These are phyloP conservation scores for Chloebia gouldiae DNA, from an alignment of 2,113 vertebrate species.

Conservation along the genomic window DNA sequence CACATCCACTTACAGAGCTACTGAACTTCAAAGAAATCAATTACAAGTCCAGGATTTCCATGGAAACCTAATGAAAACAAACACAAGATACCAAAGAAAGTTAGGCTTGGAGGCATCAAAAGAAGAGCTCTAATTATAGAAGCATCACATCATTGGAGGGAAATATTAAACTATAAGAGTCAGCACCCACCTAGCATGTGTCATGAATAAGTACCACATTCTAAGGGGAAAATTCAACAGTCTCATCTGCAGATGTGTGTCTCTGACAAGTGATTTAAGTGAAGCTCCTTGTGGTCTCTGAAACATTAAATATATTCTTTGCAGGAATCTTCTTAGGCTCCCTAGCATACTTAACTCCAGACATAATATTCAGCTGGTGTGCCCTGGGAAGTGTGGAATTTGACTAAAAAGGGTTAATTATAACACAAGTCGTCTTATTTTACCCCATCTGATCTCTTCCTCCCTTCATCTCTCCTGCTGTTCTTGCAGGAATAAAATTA, in stretches of 20 bases:
- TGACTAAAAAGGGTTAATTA: not conserved
- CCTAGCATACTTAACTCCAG: not conserved
- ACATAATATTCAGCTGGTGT: not conserved
- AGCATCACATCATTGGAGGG: not conserved
- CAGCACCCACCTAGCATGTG: not conserved
- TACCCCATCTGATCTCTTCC: not conserved
- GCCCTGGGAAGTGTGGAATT: not conserved
- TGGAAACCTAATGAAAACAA: conserved; percentile 49
- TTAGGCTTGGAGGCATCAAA: not conserved
- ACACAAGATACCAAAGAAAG: not conserved
- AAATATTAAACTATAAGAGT: not conserved
- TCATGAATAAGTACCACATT: not conserved
- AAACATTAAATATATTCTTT: not conserved
- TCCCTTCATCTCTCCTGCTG: not conserved
- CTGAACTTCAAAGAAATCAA: conserved; percentile 31
- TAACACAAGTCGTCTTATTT: not conserved
- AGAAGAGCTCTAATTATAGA: conserved; percentile 7
- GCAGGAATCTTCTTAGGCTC: not conserved
- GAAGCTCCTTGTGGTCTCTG: not conserved
- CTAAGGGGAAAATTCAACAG: not conserved
- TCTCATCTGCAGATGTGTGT: not conserved
- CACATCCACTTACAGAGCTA: not conserved
- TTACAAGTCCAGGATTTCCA: conserved; percentile 5
- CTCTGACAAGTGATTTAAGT: not conserved
- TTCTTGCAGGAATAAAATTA: not conserved